phyloP scores from a whole-genome alignment of 2,797 vertebrate species.

The Cheracebus regulus region DNA sequence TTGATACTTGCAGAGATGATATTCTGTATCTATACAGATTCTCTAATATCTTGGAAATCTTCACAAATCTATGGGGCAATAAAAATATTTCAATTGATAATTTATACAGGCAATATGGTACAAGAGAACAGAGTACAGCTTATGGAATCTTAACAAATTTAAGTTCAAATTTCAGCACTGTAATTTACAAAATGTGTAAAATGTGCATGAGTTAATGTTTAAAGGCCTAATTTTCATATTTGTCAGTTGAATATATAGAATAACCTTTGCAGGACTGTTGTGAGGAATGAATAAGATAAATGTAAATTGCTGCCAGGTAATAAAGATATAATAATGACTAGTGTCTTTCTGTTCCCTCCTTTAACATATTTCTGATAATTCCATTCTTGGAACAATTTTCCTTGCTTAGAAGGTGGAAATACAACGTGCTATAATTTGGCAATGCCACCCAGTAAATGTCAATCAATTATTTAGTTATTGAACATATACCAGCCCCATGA shows the following conservation, averaged over 20 bases:
- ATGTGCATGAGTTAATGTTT: not conserved
- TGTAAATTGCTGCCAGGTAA: not conserved
- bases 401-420: not conserved
- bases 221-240: not conserved
- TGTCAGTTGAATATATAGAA: not conserved
- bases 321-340: not conserved
- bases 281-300: not conserved
- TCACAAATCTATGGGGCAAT: not conserved
- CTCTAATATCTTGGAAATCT: not conserved
- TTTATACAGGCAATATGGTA: not conserved
- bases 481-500: not conserved
- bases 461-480: not conserved
- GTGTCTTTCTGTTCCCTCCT: not conserved
- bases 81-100: not conserved
- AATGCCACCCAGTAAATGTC: not conserved
- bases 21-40: not conserved
- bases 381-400: not conserved
- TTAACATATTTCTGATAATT: not conserved
- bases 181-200: not conserved
- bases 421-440: not conserved
- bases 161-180: not conserved
- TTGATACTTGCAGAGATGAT: not conserved
- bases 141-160: not conserved
- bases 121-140: not conserved
- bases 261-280: not conserved